Conservation (phyloP, 2,888 invertebrate species). For the Xylota segnis region DNA sequence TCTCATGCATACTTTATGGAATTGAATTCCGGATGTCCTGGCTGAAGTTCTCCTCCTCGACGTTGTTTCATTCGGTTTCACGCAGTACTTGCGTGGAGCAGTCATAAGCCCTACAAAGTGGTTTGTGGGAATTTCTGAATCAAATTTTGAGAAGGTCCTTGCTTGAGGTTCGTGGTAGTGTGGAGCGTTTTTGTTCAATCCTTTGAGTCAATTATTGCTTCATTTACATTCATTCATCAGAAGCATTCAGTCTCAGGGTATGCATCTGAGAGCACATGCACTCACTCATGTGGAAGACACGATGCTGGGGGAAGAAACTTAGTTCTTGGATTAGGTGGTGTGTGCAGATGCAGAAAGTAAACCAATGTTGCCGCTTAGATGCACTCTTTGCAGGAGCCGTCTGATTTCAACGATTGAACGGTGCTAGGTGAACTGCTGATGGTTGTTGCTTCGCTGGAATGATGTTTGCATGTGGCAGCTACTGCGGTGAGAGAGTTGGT, state of each 20-base stretch:
- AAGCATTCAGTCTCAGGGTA: background rate
- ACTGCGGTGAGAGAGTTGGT: too few relatives aligned
- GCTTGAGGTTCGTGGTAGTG: background rate
- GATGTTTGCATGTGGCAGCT: too few relatives aligned
- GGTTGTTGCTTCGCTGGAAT: too few relatives aligned
- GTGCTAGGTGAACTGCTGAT: too few relatives aligned
- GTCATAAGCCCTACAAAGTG: background rate
- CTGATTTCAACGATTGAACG: too few relatives aligned
- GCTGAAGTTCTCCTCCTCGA: background rate
- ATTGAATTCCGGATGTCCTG: slow-evolving; percentile 38
- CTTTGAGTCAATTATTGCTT: background rate
- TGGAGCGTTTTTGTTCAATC: background rate
- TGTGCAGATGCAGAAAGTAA: slow-evolving; percentile 2
- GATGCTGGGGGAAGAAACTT: background rate
- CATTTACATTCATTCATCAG: background rate
- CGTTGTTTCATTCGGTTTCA: slow-evolving; percentile 19
- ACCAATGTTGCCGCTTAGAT: background rate
- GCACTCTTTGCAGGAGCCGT: background rate
- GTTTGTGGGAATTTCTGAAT: background rate
- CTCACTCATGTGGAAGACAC: background rate
- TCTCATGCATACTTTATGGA: slow-evolving; percentile 55
- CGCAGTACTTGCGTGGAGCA: background rate
- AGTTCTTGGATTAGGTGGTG: background rate
- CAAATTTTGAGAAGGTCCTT: background rate
- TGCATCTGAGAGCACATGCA: background rate